Percentiles rank a stretch among this genome's conserved stretches.
These are phyloP conservation scores for Balaenoptera acutorostrata DNA, from an alignment of 2,113 vertebrate species.

Conservation along the genomic window DNA sequence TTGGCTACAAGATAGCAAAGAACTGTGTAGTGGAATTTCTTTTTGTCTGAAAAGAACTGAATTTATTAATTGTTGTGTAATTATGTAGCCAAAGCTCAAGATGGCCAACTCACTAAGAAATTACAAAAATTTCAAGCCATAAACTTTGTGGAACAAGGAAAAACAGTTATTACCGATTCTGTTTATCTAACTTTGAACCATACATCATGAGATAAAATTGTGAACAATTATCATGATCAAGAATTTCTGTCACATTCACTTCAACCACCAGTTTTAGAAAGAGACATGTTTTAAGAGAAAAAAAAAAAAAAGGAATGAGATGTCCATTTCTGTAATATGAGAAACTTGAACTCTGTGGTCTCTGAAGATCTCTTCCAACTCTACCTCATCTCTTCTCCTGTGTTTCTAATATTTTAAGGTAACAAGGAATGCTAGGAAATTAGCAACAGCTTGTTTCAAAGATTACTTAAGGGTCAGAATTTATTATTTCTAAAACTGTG, in stretches of 20 bases:
- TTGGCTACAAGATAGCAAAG: background rate
- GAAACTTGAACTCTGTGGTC: background rate
- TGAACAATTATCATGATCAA: background rate
- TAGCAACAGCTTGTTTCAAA: slow-evolving; percentile 27
- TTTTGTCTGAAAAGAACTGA: background rate
- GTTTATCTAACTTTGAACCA: background rate
- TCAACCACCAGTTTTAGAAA: background rate
- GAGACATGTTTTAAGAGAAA: background rate
- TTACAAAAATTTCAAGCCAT: background rate
- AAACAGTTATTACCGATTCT: background rate
- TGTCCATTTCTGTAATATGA: background rate
- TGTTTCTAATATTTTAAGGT: background rate
- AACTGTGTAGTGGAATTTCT: background rate
- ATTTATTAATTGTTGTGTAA: background rate
- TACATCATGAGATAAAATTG: background rate
- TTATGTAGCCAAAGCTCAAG: background rate
- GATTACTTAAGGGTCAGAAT: background rate
- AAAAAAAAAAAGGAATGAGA: background rate
- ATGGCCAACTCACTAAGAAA: background rate
- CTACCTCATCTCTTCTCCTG: background rate
- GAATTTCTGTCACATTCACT: background rate
- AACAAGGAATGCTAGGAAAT: background rate
- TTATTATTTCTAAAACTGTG: slow-evolving; percentile 48
- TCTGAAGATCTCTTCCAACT: background rate
- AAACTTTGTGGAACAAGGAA: background rate